A percentile compares a stretch with the other conserved stretches of the same genome.
Conservation (phyloP, 2,888 invertebrate species). For the Scaptomyza caliginosa region DNA sequence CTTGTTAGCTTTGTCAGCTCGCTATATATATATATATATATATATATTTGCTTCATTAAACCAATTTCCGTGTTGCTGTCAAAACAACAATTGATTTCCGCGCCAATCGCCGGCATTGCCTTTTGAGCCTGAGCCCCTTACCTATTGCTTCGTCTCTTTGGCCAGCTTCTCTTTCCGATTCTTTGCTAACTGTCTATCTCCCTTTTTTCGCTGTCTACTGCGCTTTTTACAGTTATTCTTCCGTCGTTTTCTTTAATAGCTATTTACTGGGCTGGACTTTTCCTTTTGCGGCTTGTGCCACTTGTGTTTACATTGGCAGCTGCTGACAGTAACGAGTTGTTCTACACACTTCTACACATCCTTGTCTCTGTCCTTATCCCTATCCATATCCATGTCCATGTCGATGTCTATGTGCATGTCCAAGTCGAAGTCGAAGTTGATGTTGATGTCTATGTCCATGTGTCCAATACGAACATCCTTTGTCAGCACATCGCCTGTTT, state of each 20-base stretch:
- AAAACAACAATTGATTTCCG: slow-evolving; percentile 80
- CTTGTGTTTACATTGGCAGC: slow-evolving; percentile 78
- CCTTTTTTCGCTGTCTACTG: slow-evolving; percentile 6
- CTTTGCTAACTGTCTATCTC: slow-evolving; percentile 2
- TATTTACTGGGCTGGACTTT: slow-evolving; percentile 50
- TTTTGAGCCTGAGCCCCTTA: slow-evolving; percentile 37
- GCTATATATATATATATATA: slow-evolving; percentile 27
- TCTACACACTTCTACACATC: slow-evolving; percentile 70
- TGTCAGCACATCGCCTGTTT: slow-evolving; percentile 75
- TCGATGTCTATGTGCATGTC: slow-evolving; percentile 14
- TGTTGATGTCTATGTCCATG: slow-evolving; percentile 23
- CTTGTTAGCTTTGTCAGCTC: slow-evolving; percentile 77
- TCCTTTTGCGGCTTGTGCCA: slow-evolving; percentile 69
- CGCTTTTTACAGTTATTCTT: slow-evolving; percentile 43
- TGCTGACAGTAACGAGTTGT: slow-evolving; percentile 78
- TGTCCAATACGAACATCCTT: slow-evolving; percentile 60
- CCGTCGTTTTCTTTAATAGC: slow-evolving; percentile 35
- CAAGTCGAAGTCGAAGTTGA: slow-evolving; percentile 28
- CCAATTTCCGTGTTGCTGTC: slow-evolving; percentile 80
- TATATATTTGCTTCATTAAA: slow-evolving; percentile 78
- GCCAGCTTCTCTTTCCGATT: not conserved
- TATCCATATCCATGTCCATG: not conserved
- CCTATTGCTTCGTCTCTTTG: not conserved
- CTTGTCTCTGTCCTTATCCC: slow-evolving; percentile 11
- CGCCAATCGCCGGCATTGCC: slow-evolving; percentile 71